These are phyloP conservation scores for Athripsodes cinereus DNA, from an alignment of 2,888 invertebrate genomes.

Conservation along the genomic window DNA sequence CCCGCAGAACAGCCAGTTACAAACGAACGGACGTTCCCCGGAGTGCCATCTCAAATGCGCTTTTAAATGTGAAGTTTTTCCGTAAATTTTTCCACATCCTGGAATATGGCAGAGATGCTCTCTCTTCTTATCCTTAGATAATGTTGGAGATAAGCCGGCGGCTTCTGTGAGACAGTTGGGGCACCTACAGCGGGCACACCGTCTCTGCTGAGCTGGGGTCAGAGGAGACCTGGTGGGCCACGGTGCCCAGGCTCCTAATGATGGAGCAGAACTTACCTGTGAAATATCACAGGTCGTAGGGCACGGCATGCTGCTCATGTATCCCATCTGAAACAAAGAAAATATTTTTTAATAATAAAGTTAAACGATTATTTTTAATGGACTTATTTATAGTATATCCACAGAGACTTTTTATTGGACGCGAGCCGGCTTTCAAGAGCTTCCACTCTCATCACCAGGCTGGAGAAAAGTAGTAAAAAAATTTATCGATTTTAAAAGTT, in stretches of 20 bases:
- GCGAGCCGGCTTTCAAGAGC: too few relatives aligned
- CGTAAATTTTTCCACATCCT: slow-evolving; percentile 84
- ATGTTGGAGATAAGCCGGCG: slow-evolving; percentile 66
- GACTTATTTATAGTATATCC: too few relatives aligned
- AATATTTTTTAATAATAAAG: too few relatives aligned
- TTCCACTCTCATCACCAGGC: too few relatives aligned
- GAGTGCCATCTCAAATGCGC: slow-evolving; percentile 92
- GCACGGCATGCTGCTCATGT: slow-evolving; percentile 21
- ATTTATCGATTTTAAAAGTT: too few relatives aligned
- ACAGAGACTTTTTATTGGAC: too few relatives aligned
- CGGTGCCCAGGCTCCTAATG: slow-evolving; percentile 7
- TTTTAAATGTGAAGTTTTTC: slow-evolving; percentile 90
- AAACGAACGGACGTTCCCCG: slow-evolving; percentile 85
- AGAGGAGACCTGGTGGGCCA: slow-evolving; percentile 40
- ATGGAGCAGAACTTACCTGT: slow-evolving; percentile 3
- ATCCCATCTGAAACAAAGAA: slow-evolving; percentile 19
- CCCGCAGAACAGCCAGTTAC: slow-evolving; percentile 84
- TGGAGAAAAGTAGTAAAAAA: too few relatives aligned
- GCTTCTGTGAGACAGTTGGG: slow-evolving; percentile 79
- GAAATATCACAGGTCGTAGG: slow-evolving; percentile 13
- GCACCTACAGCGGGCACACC: slow-evolving; percentile 72
- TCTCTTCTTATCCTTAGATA: slow-evolving; percentile 64
- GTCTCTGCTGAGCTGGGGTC: slow-evolving; percentile 43
- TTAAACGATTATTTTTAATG: too few relatives aligned
- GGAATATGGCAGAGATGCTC: slow-evolving; percentile 83